Conservation (phyloP, 2,113 vertebrate genomes). For the Brienomyrus brachyistius region DNA sequence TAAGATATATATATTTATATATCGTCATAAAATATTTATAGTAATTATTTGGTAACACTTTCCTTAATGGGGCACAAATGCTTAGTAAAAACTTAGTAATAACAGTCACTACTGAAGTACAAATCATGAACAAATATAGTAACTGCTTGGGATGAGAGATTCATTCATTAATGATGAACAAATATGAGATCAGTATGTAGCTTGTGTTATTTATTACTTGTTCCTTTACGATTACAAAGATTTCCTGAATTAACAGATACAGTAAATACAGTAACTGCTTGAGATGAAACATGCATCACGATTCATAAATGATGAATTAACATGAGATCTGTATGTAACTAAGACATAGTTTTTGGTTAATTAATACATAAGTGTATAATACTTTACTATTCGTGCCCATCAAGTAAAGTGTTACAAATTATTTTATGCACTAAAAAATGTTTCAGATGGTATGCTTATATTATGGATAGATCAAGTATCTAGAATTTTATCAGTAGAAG, state of each 20-base stretch:
- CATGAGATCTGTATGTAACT: neutral
- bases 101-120: neutral
- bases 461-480: neutral
- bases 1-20: neutral
- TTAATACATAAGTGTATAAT: neutral
- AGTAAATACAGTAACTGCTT: too few relatives aligned
- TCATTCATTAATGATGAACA: neutral
- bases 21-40: neutral
- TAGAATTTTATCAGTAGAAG: neutral
- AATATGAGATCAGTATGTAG: neutral
- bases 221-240: too few relatives aligned
- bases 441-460: neutral
- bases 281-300: too few relatives aligned
- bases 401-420: neutral
- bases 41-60: neutral
- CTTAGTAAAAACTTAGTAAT: neutral
- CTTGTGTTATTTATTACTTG: too few relatives aligned
- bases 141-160: neutral
- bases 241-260: too few relatives aligned
- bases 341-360: neutral
- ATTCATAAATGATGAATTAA: neutral
- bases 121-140: neutral
- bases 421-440: neutral
- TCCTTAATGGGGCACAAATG: neutral
- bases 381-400: neutral